Base-by-base conservation (phyloP, 2,888 invertebrate genomes). In the Rhamnusium bicolor region DNA sequence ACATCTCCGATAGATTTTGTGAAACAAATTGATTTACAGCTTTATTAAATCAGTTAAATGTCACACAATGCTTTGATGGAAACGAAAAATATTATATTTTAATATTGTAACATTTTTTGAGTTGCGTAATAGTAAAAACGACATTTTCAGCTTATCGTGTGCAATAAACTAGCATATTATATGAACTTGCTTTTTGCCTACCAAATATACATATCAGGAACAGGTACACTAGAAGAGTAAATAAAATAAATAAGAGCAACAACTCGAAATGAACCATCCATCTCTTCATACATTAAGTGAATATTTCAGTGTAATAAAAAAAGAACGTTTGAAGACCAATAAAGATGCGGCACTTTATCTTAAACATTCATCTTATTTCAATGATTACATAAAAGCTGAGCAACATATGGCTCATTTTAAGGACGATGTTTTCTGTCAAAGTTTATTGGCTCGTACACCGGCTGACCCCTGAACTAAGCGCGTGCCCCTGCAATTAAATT, bases 401-500 rank as follows among this genome's bases (percentile, higher is more conserved):
- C 79, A 79, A 80, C 81, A 81, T 79, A 79, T 81, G 81, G 80
- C 74, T 79, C 75, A 80, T 77, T 80, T 78, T 74, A 73, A 71
- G 60, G 53, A 65, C 66, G 71, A 56, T 70, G 74, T 71, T 74
- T 67, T 66, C 70, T 72, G 74, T 76, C 72, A 73, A 73, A 77
- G 79, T 80, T 81, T 79, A 80, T 80, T 76, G 79, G 78, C 77
- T 77, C 66, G 72, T 65, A 49, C 68, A 68, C 51, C 65, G 73
- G 66, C 71, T 60, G 77, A 77, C 79, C 79, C 72, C 63, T 77
- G 80, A 82, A 79, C 79, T 63, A 49, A 79, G 77, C 83, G 81
- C 83, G 83, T 83, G 83, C 80, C 81, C 69, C 16, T 70, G 80
- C 82, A 82, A 83, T 82, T 83, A 83, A 81, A 82, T 81, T 77